Evolutionary conservation across 2,797 vertebrate species (phyloP), one percentile per base, ranked within the genome.

Genomic region (Karalla daura): DNA sequence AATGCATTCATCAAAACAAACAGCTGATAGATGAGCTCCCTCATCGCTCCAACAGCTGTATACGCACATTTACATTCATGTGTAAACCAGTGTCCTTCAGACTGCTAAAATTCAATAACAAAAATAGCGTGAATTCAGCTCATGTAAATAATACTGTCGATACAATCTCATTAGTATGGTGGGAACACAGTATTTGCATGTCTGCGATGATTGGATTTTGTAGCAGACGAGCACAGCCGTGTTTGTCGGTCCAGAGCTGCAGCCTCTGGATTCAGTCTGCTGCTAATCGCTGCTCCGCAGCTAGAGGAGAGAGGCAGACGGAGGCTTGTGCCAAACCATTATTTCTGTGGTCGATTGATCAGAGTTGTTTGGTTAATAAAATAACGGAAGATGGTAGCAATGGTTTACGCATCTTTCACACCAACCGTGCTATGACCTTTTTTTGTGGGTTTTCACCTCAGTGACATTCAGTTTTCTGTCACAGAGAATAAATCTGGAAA

Each of bases 1-100:
- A 49, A 46, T 18, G 37, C 68, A 55, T 77, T 80, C 76, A 70
- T 86, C 74, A 86, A 74, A 81, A 76, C 78, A 81, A 68, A 60
- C 59, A 52, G 43, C 63, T 70, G 73, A 84, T 52, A 56, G 79
- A 86, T 85, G 71, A 70, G 63, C 44, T 66, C 60, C 43, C 56
- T 66, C 33, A 24, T 63, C 23, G 60, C 17, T 6, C 15, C 43
- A 45, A 25, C 20, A 41, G 18, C 45, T 33, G 27, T 70, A 5
- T 5, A n/a, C n/a, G 30, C 61, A 56, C 43, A 64, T 74, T 67
- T 73, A 59, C 56, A 72, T 80, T 21, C 59, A 76, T 47, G 73
- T 69, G 79, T 63, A 30, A 74, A 75, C 49, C 20, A 63, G 47
- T 24, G 58, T 7, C 15, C 51, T 65, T 69, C 49, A 63, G 20